Evolutionary conservation across 2,797 vertebrate species (phyloP).

Genomic region (Falco rusticolus): DNA sequence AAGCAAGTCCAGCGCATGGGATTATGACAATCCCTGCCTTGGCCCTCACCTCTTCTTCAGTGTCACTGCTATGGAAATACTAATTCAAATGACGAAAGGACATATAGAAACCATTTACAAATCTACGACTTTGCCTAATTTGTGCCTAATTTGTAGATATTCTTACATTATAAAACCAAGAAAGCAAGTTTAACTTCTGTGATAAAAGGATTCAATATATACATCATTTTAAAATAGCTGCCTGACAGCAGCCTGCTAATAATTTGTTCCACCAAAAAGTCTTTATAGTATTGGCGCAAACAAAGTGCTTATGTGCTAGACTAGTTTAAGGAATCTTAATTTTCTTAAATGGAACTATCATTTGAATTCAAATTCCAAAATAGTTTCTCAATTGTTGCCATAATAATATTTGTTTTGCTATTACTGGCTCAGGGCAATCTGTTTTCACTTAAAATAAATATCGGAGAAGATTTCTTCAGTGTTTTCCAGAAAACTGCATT

Average conservation of each 20-base stretch:
- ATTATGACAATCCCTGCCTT: neutral
- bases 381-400: neutral
- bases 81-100: neutral
- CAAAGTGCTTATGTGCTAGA: neutral
- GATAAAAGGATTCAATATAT: neutral
- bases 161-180: neutral
- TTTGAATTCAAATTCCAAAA: neutral
- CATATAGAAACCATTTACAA: neutral
- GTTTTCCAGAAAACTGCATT: neutral
- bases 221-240: neutral
- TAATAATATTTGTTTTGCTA: neutral
- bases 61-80: neutral
- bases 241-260: neutral
- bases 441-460: neutral
- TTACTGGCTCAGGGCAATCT: neutral
- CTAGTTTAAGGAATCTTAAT: neutral
- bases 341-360: neutral
- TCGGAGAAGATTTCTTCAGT: neutral
- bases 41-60: neutral
- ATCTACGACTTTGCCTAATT: neutral
- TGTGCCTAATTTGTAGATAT: neutral
- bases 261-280: neutral
- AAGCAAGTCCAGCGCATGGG: neutral
- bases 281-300: neutral
- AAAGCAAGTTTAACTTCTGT: neutral